Evolutionary conservation across 2,888 invertebrate species (phyloP).

Genomic region (Caenorhabditis sp.): DNA sequence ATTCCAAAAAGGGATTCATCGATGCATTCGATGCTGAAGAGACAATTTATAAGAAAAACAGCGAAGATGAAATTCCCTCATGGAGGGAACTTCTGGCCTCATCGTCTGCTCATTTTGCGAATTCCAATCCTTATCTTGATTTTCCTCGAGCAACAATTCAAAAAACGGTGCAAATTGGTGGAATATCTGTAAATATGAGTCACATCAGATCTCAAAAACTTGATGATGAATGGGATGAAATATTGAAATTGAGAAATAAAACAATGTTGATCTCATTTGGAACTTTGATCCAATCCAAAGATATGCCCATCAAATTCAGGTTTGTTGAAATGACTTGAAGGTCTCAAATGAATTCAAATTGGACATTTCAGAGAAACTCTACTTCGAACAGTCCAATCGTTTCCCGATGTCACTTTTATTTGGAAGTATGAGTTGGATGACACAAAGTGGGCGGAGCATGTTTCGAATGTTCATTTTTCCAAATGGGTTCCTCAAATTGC

Average conservation of each 20-base stretch:
- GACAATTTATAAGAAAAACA: too few relatives aligned
- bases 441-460: constrained; percentile 6
- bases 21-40: constrained; percentile 18
- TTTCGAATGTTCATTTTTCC: constrained; percentile 17
- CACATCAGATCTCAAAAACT: constrained; percentile 11
- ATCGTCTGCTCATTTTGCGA: constrained; percentile 20
- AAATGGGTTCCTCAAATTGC: constrained; percentile 39
- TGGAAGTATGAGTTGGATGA: constrained; percentile 39
- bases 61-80: too few relatives aligned
- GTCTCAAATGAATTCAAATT: too few relatives aligned
- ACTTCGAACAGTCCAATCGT: constrained; percentile 2
- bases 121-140: constrained; percentile 38
- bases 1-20: not conserved
- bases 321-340: too few relatives aligned
- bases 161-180: constrained; percentile 31
- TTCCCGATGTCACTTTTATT: constrained; percentile 28
- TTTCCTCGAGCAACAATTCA: constrained; percentile 32
- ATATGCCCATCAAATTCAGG: too few relatives aligned
- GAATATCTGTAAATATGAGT: constrained; percentile 32
- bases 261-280: constrained; percentile 30
- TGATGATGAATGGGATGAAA: constrained; percentile 4
- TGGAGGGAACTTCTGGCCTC: constrained; percentile 23
- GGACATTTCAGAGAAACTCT: too few relatives aligned
- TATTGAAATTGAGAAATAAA: constrained; percentile 3
- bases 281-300: constrained; percentile 1